Percentiles rank a stretch among this genome's conserved stretches.
Conservation (phyloP, 2,113 vertebrate genomes). For the Otocyon megalotis region DNA sequence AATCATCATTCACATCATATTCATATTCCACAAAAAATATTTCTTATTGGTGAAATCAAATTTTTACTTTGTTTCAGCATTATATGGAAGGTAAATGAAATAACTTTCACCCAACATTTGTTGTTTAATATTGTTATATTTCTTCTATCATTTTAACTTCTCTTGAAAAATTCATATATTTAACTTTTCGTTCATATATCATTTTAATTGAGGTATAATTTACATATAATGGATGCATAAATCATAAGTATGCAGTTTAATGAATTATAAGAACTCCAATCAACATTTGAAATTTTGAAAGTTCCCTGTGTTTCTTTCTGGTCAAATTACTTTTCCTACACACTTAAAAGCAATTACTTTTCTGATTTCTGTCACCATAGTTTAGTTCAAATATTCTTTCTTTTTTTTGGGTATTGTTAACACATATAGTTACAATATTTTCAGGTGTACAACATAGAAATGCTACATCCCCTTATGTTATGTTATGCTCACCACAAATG, state of each 20-base stretch:
- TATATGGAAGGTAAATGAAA: background rate
- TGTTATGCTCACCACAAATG: background rate
- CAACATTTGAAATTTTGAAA: background rate
- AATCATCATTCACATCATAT: background rate
- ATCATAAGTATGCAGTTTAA: background rate
- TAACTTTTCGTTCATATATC: background rate
- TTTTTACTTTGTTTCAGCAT: background rate
- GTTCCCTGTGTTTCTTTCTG: background rate
- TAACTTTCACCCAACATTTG: background rate
- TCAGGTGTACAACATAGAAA: background rate
- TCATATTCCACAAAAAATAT: background rate
- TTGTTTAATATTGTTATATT: background rate
- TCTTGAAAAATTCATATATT: slow-evolving; percentile 37
- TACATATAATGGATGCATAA: background rate
- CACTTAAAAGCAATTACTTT: background rate
- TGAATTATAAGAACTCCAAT: background rate
- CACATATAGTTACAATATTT: background rate
- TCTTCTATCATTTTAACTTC: background rate
- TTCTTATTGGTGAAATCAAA: background rate
- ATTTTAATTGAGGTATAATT: background rate
- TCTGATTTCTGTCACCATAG: background rate
- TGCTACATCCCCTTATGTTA: background rate
- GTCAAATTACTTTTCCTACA: background rate
- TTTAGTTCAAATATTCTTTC: background rate
- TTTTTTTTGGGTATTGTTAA: background rate